Conservation (phyloP, 2,797 vertebrate genomes). For the Lophius americanus region DNA sequence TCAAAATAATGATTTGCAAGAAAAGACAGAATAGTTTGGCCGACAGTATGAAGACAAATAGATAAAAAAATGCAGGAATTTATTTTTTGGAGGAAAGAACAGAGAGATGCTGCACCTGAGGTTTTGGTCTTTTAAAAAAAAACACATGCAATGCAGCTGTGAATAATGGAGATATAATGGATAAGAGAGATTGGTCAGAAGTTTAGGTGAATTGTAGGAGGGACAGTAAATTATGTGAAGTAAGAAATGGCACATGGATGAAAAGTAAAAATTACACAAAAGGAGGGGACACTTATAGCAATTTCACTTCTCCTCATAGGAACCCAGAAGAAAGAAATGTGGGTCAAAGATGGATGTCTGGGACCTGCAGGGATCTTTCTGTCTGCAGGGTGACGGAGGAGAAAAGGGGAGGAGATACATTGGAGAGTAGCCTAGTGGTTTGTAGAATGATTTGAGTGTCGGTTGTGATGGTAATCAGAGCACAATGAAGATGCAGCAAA, state of each 20-base stretch:
- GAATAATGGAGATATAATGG: constrained; percentile 19
- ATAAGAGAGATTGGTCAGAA: background rate
- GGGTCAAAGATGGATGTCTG: constrained; percentile 14
- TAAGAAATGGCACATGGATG: background rate
- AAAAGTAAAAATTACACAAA: constrained; percentile 12
- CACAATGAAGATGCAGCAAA: constrained; percentile 16
- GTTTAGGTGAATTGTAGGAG: constrained; percentile 13
- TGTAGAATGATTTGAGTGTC: constrained; percentile 22
- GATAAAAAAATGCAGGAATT: constrained; percentile 48
- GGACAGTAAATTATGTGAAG: background rate
- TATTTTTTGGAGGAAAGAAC: constrained; percentile 8
- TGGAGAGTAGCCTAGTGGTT: constrained; percentile 8
- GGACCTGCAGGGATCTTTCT: constrained; percentile 32
- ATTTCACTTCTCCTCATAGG: constrained; percentile 13
- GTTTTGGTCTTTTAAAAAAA: constrained; percentile 24
- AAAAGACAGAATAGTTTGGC: constrained; percentile 1
- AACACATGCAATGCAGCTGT: constrained; percentile 1
- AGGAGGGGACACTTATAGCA: background rate
- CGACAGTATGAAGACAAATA: background rate
- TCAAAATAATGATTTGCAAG: background rate
- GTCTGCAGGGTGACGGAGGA: constrained; percentile 17
- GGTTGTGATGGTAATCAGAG: constrained; percentile 20
- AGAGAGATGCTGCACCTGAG: constrained; percentile 31
- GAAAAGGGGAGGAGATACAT: background rate
- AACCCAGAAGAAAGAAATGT: constrained; percentile 12